These are phyloP conservation scores for Samia ricini DNA, from an alignment of 1,140 invertebrate species.

Conservation along the genomic window DNA sequence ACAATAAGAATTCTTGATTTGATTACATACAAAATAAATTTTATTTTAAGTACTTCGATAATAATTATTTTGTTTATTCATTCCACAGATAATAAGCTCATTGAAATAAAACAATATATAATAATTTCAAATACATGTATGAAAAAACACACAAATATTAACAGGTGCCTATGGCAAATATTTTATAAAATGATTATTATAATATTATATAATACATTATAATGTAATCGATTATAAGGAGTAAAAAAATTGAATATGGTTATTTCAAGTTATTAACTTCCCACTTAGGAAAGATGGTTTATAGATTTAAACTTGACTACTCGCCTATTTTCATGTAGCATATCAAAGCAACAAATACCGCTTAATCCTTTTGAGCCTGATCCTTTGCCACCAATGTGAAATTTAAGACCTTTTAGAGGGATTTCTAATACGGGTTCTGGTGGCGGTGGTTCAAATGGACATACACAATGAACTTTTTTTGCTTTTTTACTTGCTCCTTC, in stretches of 20 bases:
- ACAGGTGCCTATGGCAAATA: too few species aligned
- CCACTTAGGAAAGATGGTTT: background rate
- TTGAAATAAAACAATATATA: too few species aligned
- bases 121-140: too few species aligned
- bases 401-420: conserved; percentile 35
- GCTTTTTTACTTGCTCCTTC: conserved; percentile 12
- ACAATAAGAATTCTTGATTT: too few species aligned
- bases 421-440: conserved; percentile 14
- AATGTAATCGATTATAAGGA: background rate
- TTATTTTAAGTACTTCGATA: too few species aligned
- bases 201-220: too few species aligned
- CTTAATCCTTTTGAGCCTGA: conserved; percentile 40
- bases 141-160: too few species aligned
- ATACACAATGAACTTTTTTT: conserved; percentile 26
- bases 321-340: conserved; percentile 5
- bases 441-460: conserved; percentile 20
- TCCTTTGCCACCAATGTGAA: conserved; percentile 39
- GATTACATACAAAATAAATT: too few species aligned
- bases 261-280: background rate
- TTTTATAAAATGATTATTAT: too few species aligned
- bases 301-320: background rate
- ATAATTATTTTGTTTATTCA: too few species aligned
- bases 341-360: conserved; percentile 44
- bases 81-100: too few species aligned
- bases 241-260: background rate